Conservation (phyloP, 1,140 invertebrate species). For the Brachionus calyciflorus region DNA sequence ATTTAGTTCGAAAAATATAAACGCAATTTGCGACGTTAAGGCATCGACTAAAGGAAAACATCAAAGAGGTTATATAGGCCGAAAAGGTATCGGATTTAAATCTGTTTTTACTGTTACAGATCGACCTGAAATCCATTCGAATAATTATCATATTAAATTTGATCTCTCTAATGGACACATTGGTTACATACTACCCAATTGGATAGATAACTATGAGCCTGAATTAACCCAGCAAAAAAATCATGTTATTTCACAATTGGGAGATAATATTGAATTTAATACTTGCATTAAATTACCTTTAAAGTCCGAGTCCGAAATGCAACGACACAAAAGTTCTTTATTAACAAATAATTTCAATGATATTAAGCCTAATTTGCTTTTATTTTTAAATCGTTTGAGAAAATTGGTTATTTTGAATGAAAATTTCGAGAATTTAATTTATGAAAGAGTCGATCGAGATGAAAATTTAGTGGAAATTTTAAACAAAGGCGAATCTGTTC, state of each 20-base stretch:
- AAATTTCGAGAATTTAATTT: slow-evolving; percentile 5
- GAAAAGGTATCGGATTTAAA: slow-evolving; percentile 62
- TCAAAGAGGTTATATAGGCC: slow-evolving; percentile 60
- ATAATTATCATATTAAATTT: slow-evolving; percentile 59
- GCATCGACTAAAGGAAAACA: slow-evolving; percentile 60
- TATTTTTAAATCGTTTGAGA: slow-evolving; percentile 56
- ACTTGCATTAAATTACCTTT: slow-evolving; percentile 55
- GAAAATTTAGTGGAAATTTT: background rate
- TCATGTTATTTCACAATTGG: background rate
- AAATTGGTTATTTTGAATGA: slow-evolving; percentile 40
- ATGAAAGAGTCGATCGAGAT: slow-evolving; percentile 1
- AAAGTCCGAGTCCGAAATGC: slow-evolving; percentile 52
- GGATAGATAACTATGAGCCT: slow-evolving; percentile 12
- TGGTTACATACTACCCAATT: slow-evolving; percentile 58
- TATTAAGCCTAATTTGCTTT: slow-evolving; percentile 56
- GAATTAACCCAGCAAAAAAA: background rate
- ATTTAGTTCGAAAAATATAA: slow-evolving; percentile 56
- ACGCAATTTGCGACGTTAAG: slow-evolving; percentile 60
- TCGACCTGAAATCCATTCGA: slow-evolving; percentile 60
- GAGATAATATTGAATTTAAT: slow-evolving; percentile 51
- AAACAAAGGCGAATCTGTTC: background rate
- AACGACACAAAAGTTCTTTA: slow-evolving; percentile 47
- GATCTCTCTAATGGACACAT: slow-evolving; percentile 53
- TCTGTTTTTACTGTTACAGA: slow-evolving; percentile 60
- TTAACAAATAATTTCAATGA: slow-evolving; percentile 56